A percentile compares a stretch with the other conserved stretches of the same genome.
These are phyloP conservation scores for Calliopsis andreniformis DNA, from an alignment of 1,140 invertebrate genomes.

Conservation along the genomic window DNA sequence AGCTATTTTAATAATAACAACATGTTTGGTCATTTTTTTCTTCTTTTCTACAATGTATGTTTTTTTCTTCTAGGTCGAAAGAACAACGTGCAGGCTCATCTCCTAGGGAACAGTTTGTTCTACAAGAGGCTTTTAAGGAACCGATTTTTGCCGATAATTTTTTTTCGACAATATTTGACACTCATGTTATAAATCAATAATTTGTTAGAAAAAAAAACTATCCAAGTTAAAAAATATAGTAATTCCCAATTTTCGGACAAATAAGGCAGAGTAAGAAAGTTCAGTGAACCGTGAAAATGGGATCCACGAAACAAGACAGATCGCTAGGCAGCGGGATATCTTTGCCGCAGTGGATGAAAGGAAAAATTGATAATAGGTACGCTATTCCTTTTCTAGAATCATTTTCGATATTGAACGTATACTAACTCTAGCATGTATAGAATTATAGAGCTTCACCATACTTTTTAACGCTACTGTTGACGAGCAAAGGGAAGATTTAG, in stretches of 20 bases:
- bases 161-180: constrained; percentile 36
- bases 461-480: not conserved
- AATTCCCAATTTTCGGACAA: not conserved
- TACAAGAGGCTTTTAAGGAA: not conserved
- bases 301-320: constrained; percentile 79
- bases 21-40: no score
- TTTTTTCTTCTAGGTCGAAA: constrained; percentile 17
- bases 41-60: not conserved
- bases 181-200: not conserved
- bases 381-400: constrained; percentile 7
- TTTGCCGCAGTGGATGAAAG: constrained; percentile 84
- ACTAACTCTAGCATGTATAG: not conserved
- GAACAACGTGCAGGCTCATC: constrained; percentile 30
- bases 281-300: constrained; percentile 65
- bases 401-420: not conserved
- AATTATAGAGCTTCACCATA: not conserved
- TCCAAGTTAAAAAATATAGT: not conserved
- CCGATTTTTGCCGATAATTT: constrained; percentile 26
- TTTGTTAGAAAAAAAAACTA: not conserved
- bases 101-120: constrained; percentile 1
- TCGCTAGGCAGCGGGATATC: constrained; percentile 81
- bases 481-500: no score
- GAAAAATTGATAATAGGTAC: constrained; percentile 79
- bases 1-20: no score
- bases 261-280: not conserved